Evolutionary conservation across 2,113 vertebrate species (phyloP).

Genomic region (Speoplatyrhinus poulsoni): DNA sequence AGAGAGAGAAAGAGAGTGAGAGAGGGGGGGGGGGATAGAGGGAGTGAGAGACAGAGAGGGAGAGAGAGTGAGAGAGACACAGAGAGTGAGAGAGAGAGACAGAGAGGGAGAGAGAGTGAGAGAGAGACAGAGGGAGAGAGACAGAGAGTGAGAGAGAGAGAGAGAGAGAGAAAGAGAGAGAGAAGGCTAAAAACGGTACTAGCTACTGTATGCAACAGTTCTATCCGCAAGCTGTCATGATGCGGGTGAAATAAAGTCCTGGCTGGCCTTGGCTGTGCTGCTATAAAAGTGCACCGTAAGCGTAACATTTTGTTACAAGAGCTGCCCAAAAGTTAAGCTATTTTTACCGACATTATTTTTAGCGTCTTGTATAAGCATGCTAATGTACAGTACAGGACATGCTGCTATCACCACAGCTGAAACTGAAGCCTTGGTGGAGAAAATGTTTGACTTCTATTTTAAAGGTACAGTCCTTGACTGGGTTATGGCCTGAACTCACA

Average conservation of each 20-base stretch:
- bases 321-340: not conserved
- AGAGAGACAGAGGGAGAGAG: not conserved
- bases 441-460: not conserved
- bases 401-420: not conserved
- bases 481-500: not conserved
- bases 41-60: too few relatives aligned
- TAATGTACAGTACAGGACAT: not conserved
- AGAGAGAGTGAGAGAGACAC: not conserved
- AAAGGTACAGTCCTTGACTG: not conserved
- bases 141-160: constrained; percentile 1
- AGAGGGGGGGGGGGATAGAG: not conserved
- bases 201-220: not conserved
- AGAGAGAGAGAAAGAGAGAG: constrained; percentile 10
- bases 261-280: not conserved
- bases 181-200: not conserved
- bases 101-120: not conserved
- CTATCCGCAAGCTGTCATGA: constrained; percentile 29
- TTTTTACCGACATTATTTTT: not conserved
- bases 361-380: not conserved
- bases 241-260: not conserved
- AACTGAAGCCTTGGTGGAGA: not conserved
- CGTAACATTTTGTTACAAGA: not conserved
- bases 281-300: not conserved
- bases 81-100: not conserved
- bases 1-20: not conserved